Base-by-base conservation (phyloP, 30 jellyfish, hydroid and myxozoan genomes). In the Sanderia malayensis region DNA sequence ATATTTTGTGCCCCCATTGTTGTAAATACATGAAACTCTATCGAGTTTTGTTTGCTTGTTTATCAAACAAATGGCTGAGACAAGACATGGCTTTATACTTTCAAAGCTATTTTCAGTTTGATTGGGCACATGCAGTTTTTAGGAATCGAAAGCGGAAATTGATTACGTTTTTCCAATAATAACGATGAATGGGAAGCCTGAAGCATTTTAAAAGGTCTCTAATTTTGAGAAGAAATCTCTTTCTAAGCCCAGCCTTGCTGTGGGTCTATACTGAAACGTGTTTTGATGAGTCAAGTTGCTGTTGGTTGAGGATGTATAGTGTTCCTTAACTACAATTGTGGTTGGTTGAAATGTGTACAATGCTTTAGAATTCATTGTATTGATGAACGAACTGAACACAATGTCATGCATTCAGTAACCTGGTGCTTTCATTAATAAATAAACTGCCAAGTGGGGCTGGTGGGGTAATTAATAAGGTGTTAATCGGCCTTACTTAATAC, bases 401-500 rank as follows among this genome's bases (percentile, higher is more conserved):
- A 49, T 49, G 23, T 3, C n/a, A n/a, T 9, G 25, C 8, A 19
- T 49, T 9, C 27, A 49, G 27, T 19, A 49, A 49, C 64, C 64
- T 49, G 64, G 64, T 49, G 64, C 18, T 19, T 49, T 49, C 52
- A 49, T 49, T 24, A 49, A 49, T 49, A 49, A 49, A 49, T 49
- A 4, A 49, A 11, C 7, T 19, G 25, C 18, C 64, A 49, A 24
- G n/a, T n/a, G 64, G 64, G 64, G 64, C 64, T 49, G 27, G 6
- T n/a, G n/a, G 18, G 2, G 11, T 9, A 8, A 49, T 49, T 49
- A 49, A 9, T 2, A 49, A 49, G 4, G 64, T 49, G 64, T 49
- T 49, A 49, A 49, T 49, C 23, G n/a, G n/a, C n/a, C n/a, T n/a
- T n/a, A n/a, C n/a, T n/a, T n/a, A n/a, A n/a, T n/a, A n/a, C n/a